phyloP scores from a whole-genome alignment of 2,797 vertebrate species.

The Sebastes vulpes region DNA sequence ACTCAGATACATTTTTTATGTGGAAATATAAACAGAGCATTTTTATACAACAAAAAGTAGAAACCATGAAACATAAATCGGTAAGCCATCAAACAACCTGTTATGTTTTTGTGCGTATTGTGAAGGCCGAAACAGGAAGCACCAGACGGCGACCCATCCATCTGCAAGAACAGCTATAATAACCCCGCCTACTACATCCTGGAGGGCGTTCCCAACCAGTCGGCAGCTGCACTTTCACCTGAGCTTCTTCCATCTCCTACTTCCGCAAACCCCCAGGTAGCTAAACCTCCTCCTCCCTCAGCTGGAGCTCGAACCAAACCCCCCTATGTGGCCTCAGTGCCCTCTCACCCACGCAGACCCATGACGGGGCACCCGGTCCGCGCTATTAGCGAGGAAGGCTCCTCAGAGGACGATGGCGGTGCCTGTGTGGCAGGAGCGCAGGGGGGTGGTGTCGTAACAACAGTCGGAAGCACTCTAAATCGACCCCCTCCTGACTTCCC shows the following conservation, averaged over 20 bases:
- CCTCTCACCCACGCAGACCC: slow-evolving; percentile 61
- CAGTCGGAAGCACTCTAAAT: slow-evolving; percentile 83
- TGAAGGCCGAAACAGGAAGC: slow-evolving; percentile 88
- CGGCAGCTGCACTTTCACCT: slow-evolving; percentile 82
- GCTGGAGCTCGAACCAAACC: slow-evolving; percentile 87
- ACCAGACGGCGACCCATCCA: slow-evolving; percentile 81
- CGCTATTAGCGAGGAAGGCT: slow-evolving; percentile 87
- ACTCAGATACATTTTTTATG: not conserved
- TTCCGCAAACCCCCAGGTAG: slow-evolving; percentile 57
- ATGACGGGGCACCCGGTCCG: slow-evolving; percentile 54
- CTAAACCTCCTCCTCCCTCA: slow-evolving; percentile 70
- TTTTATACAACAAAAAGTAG: not conserved
- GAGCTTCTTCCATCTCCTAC: slow-evolving; percentile 84
- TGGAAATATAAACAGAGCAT: not conserved
- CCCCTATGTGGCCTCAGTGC: slow-evolving; percentile 50
- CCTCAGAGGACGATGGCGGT: slow-evolving; percentile 88
- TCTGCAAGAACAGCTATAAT: slow-evolving; percentile 96
- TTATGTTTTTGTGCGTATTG: slow-evolving; percentile 1
- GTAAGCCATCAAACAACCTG: not conserved
- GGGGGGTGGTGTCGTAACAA: slow-evolving; percentile 23
- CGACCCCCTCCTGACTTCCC: slow-evolving; percentile 95
- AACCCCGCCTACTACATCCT: slow-evolving; percentile 97
- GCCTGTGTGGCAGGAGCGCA: slow-evolving; percentile 39
- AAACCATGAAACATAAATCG: not conserved
- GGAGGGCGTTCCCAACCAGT: slow-evolving; percentile 95